Conservation (phyloP, 2,797 vertebrate genomes). For the Tinamus major region DNA sequence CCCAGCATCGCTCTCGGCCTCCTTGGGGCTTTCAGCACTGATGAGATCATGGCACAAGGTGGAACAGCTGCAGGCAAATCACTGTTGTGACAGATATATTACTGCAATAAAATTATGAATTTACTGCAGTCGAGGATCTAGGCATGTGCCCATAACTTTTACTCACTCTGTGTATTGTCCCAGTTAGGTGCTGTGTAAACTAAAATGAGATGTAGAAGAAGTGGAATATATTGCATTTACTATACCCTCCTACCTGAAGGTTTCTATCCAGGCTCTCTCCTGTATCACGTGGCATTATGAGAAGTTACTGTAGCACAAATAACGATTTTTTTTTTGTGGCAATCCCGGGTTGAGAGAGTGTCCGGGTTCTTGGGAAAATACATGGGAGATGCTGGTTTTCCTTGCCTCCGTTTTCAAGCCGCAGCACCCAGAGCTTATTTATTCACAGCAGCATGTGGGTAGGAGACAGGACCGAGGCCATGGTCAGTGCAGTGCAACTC, state of each 20-base stretch:
- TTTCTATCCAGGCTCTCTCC: background rate
- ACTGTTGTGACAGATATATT: constrained; percentile 17
- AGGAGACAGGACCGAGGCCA: background rate
- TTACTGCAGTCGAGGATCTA: background rate
- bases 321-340: fast-evolving
- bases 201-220: fast-evolving
- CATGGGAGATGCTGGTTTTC: background rate
- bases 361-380: background rate
- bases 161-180: background rate
- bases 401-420: background rate
- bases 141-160: background rate
- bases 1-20: background rate
- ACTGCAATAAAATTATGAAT: constrained; percentile 35
- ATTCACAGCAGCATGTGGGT: background rate
- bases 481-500: background rate
- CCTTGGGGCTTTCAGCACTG: background rate
- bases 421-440: background rate
- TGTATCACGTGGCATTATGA: fast-evolving
- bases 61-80: constrained; percentile 6
- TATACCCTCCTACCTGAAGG: background rate
- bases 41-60: background rate
- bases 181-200: background rate
- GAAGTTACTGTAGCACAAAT: background rate
- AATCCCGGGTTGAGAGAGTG: background rate
- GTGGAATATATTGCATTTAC: fast-evolving